These are phyloP conservation scores for Enteromius afrohamiltoni DNA, from an alignment of 2,797 vertebrate species.

Conservation along the genomic window DNA sequence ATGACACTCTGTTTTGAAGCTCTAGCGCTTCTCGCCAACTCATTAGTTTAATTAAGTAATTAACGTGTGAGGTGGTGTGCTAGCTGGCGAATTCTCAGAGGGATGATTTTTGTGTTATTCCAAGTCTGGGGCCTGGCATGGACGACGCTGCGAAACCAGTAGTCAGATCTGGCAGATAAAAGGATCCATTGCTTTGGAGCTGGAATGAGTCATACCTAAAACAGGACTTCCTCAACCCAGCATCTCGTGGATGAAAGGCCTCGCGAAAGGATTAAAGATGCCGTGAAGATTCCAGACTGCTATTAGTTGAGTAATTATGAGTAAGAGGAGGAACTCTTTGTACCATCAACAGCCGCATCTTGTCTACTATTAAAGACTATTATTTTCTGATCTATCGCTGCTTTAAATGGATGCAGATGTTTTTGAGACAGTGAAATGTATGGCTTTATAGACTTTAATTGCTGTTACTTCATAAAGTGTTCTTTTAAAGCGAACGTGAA, in stretches of 20 bases:
- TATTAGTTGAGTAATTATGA: conserved; percentile 45
- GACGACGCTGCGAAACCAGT: conserved; percentile 12
- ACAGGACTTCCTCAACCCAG: conserved; percentile 5
- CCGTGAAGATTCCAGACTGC: conserved; percentile 1
- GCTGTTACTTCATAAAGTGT: conserved; percentile 8
- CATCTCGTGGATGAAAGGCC: conserved; percentile 15
- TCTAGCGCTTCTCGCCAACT: conserved; percentile 62
- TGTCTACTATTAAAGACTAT: conserved; percentile 23
- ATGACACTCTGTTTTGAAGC: conserved; percentile 55
- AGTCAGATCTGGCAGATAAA: conserved; percentile 40
- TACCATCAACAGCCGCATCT: conserved; percentile 3
- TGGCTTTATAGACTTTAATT: conserved; percentile 21
- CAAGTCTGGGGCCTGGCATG: conserved; percentile 41
- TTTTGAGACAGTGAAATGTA: conserved; percentile 10
- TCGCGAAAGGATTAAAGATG: conserved; percentile 22
- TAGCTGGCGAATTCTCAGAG: conserved; percentile 63
- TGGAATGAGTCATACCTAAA: conserved; percentile 33
- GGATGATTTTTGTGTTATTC: conserved; percentile 39
- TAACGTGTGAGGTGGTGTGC: conserved; percentile 66
- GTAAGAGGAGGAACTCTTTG: conserved; percentile 16
- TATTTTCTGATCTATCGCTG: conserved; percentile 27
- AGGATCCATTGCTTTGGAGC: neutral
- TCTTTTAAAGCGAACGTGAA: neutral
- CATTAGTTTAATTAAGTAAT: conserved; percentile 73
- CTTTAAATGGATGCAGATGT: conserved; percentile 38